Conservation (phyloP, 2,888 invertebrate genomes). For the Conistra vaccinii region DNA sequence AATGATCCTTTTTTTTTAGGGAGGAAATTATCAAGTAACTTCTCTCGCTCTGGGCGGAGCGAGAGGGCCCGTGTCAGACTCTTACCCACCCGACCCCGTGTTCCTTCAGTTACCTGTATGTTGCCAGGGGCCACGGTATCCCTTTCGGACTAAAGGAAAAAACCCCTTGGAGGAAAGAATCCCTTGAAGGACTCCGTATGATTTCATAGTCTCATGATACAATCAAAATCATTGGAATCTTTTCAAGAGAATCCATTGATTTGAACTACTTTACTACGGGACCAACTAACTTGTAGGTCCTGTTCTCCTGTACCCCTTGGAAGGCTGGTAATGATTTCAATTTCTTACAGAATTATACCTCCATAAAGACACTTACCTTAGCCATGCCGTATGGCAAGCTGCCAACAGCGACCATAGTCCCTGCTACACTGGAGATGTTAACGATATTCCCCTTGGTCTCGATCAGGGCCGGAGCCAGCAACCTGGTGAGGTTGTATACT, state of each 20-base stretch:
- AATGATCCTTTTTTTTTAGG: no score
- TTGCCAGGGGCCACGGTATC: no score
- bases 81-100: no score
- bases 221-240: background rate
- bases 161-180: no score
- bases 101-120: no score
- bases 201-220: no score
- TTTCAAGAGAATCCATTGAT: background rate
- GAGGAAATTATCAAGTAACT: no score
- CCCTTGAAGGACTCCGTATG: background rate
- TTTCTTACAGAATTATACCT: background rate
- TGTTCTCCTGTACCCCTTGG: background rate
- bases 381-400: conserved; percentile 96
- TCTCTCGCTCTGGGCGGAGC: no score
- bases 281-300: background rate
- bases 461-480: conserved; percentile 93
- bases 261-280: background rate
- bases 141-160: no score
- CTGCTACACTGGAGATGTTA: conserved; percentile 93
- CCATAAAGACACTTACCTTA: conserved; percentile 90
- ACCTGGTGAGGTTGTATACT: conserved; percentile 91
- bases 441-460: conserved; percentile 92
- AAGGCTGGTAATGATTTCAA: background rate
- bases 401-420: conserved; percentile 93
- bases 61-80: no score